Evolutionary conservation across 2,797 vertebrate genomes (phyloP).

Genomic region (Trichosurus vulpecula): DNA sequence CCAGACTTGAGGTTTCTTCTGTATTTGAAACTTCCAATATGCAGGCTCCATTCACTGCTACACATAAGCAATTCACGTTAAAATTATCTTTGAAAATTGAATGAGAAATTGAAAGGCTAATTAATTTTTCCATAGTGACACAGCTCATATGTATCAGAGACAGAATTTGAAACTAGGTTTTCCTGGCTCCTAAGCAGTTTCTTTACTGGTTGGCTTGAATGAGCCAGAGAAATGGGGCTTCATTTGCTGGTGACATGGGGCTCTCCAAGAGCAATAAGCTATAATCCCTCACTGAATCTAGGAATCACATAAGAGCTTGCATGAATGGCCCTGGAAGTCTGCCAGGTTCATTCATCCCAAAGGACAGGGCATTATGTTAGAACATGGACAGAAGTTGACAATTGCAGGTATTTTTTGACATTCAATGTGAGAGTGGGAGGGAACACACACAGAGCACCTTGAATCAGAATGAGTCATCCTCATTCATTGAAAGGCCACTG

Average conservation of each 20-base stretch:
- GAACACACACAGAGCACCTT: conserved; percentile 23
- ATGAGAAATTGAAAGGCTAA: background rate
- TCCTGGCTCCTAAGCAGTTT: background rate
- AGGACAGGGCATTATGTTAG: conserved; percentile 45
- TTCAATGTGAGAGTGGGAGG: conserved; percentile 28
- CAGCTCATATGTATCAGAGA: background rate
- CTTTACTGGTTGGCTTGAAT: background rate
- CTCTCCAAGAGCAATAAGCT: background rate
- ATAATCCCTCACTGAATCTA: conserved; percentile 17
- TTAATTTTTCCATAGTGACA: background rate
- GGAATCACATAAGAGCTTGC: conserved; percentile 15
- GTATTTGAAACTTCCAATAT: background rate
- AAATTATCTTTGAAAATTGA: background rate
- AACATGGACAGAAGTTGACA: conserved; percentile 24
- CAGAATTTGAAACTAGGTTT: background rate
- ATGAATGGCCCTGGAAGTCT: conserved; percentile 10
- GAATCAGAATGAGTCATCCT: conserved; percentile 2
- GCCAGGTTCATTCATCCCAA: conserved; percentile 45
- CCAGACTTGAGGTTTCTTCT: background rate
- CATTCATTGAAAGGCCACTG: conserved; percentile 30
- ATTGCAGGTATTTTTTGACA: conserved; percentile 19
- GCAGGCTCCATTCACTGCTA: background rate
- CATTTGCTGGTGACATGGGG: background rate
- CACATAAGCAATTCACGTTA: background rate
- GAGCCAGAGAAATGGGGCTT: background rate